phyloP scores from a whole-genome alignment of 2,113 vertebrate genomes.

The Bos indicus region DNA sequence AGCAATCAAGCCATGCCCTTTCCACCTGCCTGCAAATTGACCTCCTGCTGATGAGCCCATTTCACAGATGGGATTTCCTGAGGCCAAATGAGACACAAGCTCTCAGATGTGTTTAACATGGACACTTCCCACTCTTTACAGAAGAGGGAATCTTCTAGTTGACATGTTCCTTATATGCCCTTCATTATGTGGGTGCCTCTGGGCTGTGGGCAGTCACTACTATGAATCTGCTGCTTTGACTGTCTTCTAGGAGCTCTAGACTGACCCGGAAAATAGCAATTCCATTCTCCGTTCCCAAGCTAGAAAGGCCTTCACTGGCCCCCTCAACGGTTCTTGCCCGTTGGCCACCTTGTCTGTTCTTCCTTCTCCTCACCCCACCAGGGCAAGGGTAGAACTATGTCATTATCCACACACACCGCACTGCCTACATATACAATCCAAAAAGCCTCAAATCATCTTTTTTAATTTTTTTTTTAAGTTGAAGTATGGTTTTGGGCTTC shows the following conservation, averaged over 20 bases:
- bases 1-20: neutral
- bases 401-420: neutral
- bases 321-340: fast-evolving
- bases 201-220: neutral
- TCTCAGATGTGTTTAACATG: neutral
- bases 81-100: neutral
- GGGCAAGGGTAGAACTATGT: neutral
- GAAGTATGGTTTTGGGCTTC: neutral
- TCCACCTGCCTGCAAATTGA: neutral
- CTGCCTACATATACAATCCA: neutral
- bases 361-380: neutral
- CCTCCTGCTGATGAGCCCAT: neutral
- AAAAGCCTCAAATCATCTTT: neutral
- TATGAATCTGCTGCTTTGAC: fast-evolving
- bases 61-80: neutral
- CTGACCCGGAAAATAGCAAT: too few relatives aligned
- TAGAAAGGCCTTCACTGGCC: neutral
- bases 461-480: neutral
- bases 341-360: too few relatives aligned
- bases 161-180: neutral
- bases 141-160: neutral
- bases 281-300: neutral
- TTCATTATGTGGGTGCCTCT: neutral
- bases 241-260: neutral
- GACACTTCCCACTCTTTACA: neutral